phyloP scores from a whole-genome alignment of 2,113 vertebrate genomes.

The Desmodus rotundus region DNA sequence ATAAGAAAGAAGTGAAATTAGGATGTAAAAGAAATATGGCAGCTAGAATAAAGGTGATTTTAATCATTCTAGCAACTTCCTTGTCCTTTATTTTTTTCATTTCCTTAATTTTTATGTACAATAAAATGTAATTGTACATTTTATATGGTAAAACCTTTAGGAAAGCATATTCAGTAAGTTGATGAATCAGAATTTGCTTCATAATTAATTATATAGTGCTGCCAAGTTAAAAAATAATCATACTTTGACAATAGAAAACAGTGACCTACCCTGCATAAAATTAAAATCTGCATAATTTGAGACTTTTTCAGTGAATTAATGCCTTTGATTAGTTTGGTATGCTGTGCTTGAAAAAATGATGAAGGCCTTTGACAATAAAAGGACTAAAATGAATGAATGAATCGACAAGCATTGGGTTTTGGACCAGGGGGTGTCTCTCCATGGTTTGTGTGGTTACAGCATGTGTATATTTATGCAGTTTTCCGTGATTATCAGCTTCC shows the following conservation, averaged over 20 bases:
- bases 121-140: not conserved
- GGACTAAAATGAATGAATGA: not conserved
- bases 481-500: not conserved
- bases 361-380: not conserved
- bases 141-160: not conserved
- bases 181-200: slow-evolving; percentile 4
- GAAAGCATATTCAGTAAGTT: not conserved
- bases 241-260: not conserved
- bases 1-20: slow-evolving; percentile 2
- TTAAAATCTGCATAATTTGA: slow-evolving; percentile 3
- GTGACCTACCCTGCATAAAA: not conserved
- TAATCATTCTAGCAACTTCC: not conserved
- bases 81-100: not conserved
- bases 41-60: slow-evolving; percentile 6
- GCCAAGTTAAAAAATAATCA: not conserved
- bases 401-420: not conserved
- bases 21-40: not conserved
- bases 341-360: not conserved
- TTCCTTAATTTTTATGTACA: not conserved
- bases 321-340: not conserved
- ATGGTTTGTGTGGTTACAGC: not conserved
- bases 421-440: not conserved
- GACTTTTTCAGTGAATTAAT: not conserved
- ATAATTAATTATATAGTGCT: not conserved
- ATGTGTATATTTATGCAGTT: not conserved